phyloP scores from a whole-genome alignment of 2,888 invertebrate genomes.

The Microctonus aethiopoides region DNA sequence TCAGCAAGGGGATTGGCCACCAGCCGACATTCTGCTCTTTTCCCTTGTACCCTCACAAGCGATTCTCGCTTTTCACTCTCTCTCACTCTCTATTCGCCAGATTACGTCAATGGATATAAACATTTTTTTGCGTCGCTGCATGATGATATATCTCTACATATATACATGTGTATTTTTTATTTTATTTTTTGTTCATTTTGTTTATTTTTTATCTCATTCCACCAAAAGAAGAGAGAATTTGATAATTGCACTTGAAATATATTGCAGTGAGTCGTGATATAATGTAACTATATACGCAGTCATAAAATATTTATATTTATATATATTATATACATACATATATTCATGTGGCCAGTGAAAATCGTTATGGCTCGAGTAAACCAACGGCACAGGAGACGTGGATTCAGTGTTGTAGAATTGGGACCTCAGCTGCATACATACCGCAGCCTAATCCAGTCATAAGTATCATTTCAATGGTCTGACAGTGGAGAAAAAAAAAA shows the following conservation, averaged over 20 bases:
- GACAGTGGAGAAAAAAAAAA: conserved; percentile 50
- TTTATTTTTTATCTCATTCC: not conserved
- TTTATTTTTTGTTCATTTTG: not conserved
- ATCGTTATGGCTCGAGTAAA: conserved; percentile 8
- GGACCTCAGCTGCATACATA: conserved; percentile 54
- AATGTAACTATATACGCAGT: not conserved
- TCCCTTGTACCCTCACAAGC: not conserved
- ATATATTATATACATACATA: not conserved
- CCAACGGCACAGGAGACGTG: conserved; percentile 9
- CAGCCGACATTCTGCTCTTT: not conserved
- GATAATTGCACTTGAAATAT: conserved; percentile 6
- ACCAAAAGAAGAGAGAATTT: not conserved
- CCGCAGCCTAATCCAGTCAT: conserved; percentile 49
- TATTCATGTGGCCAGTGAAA: not conserved
- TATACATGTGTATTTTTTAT: not conserved
- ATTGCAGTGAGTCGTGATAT: not conserved
- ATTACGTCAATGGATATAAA: conserved; percentile 19
- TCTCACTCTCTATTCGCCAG: conserved; percentile 22
- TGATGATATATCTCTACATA: too few relatives aligned
- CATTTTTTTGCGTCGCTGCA: conserved; percentile 13
- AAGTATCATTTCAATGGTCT: conserved; percentile 28
- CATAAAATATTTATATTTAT: not conserved
- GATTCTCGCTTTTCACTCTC: too few relatives aligned
- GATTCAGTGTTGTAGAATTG: conserved; percentile 11
- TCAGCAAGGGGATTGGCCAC: conserved; percentile 34